A percentile compares a stretch with the other conserved stretches of the same genome.
Conservation (phyloP, 2,797 vertebrate species). For the Mormyrops boulengeri region DNA sequence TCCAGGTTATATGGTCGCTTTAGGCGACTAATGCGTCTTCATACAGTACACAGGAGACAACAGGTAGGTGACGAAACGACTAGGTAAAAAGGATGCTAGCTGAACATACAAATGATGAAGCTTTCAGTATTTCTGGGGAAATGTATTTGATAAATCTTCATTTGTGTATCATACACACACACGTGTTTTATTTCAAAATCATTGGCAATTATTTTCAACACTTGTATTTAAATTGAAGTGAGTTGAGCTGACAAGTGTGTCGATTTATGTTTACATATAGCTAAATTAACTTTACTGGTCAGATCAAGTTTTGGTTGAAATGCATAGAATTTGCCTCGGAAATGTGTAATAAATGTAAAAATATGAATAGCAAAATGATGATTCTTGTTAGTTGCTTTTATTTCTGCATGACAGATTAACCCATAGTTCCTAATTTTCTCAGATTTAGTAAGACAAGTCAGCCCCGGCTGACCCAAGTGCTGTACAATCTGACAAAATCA, state of each 20-base stretch:
- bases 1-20: background rate
- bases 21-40: background rate
- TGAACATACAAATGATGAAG: background rate
- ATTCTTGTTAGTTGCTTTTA: background rate
- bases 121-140: background rate
- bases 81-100: background rate
- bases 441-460: background rate
- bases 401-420: background rate
- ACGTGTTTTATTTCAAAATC: background rate
- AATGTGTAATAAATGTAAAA: background rate
- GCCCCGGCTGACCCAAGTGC: background rate
- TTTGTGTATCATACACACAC: background rate
- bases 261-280: background rate
- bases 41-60: background rate
- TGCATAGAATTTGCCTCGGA: background rate
- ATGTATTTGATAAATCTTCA: background rate
- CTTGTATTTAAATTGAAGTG: background rate
- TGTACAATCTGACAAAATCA: background rate
- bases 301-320: background rate
- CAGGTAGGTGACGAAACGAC: conserved; percentile 8
- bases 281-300: background rate
- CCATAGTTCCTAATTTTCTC: background rate
- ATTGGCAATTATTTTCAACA: background rate
- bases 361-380: background rate
- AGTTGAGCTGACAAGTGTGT: background rate